phyloP scores from a whole-genome alignment of 2,113 vertebrate genomes.

The Triplophysa rosa region DNA sequence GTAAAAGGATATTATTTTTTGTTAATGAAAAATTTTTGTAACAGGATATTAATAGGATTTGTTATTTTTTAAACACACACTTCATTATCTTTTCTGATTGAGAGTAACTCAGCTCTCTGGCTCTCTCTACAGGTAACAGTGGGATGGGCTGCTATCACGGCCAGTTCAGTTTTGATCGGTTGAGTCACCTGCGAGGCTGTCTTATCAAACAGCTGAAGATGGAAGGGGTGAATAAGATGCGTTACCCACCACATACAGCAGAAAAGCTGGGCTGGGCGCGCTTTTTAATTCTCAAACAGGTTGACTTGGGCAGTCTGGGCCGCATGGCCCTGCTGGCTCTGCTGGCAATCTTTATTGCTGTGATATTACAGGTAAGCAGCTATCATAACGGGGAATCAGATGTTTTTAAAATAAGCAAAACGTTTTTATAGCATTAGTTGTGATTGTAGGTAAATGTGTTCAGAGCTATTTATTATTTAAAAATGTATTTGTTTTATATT shows the following conservation, averaged over 20 bases:
- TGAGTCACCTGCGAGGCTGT: slow-evolving; percentile 84
- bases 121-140: slow-evolving; percentile 78
- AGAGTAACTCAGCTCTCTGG: neutral
- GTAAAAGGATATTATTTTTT: neutral
- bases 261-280: slow-evolving; percentile 82
- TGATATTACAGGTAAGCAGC: slow-evolving; percentile 65
- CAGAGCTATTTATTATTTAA: neutral
- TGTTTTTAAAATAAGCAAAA: neutral
- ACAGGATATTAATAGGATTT: too few species aligned
- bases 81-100: neutral
- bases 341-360: slow-evolving; percentile 66
- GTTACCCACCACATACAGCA: slow-evolving; percentile 82
- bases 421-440: neutral
- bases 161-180: slow-evolving; percentile 80
- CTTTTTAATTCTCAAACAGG: slow-evolving; percentile 76
- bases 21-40: neutral
- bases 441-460: neutral
- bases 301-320: slow-evolving; percentile 64
- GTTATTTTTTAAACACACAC: neutral
- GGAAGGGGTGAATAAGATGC: slow-evolving; percentile 73
- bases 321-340: slow-evolving; percentile 66
- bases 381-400: too few species aligned
- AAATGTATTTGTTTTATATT: neutral
- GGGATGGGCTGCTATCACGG: slow-evolving; percentile 90
- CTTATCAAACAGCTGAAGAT: slow-evolving; percentile 82